Base-by-base conservation (phyloP, 2,797 vertebrate genomes). In the Pelobates cultripes region DNA sequence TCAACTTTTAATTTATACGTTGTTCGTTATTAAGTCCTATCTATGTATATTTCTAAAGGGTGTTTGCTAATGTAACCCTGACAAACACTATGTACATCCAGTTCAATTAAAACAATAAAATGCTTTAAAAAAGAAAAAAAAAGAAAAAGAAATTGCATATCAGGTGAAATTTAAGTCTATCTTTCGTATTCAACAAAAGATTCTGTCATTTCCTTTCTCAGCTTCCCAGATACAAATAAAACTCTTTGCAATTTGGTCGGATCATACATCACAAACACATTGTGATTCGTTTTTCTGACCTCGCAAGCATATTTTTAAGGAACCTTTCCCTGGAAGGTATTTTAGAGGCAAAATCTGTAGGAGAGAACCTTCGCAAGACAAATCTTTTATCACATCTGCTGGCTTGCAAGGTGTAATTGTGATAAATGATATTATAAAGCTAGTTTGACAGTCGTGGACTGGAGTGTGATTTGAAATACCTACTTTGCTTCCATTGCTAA, bases 391-490 rank as follows among this genome's bases (percentile, higher is more conserved):
- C 67, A 51, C 69, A 78, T 73, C 41, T 78, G 75, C 28, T 53
- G 66, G 63, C 66, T 75, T 42, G 51, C 72, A 7, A 88, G 91
- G 89, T 17, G 91, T 94, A 94, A 94, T 93, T 91, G 94, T 93
- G 92, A 94, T 91, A 91, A 93, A 94, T 93, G 91, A 85, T 85
- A 84, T 85, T 88, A 85, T 86, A 89, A 92, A 93, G 89, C 87
- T 80, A 67, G 85, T 87, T 80, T 92, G 92, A 91, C 92, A 93
- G 45, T 47, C 9, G 45, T 47, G 88, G 92, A n/a, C 28, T 17
- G 64, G 72, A 61, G 79, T 42, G 66, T 43, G 67, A 51, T 51
- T 41, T 40, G 43, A 53, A 75, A 42, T 66, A 51, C 15, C 57
- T 40, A 7, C 28, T 28, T 64, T 64, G n/a, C 61, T 40, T 45